These are phyloP conservation scores for Metridium senile DNA, from an alignment of 92 coral and sea anemone species.

Conservation along the genomic window DNA sequence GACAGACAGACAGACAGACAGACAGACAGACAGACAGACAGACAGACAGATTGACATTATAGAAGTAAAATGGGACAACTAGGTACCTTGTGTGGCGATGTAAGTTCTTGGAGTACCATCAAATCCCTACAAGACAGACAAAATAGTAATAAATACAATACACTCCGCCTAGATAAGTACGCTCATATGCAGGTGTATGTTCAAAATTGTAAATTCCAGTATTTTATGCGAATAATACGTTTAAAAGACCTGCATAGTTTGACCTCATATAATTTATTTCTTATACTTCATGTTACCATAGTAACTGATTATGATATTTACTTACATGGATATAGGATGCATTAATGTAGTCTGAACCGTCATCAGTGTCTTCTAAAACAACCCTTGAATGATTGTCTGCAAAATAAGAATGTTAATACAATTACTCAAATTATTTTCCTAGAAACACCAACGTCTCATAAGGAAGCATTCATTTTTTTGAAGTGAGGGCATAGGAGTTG, in stretches of 20 bases:
- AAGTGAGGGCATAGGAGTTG: too few relatives aligned
- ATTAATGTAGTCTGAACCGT: slow-evolving; percentile 80
- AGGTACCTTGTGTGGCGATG: slow-evolving; percentile 83
- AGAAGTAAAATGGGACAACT: background rate
- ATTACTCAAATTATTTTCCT: too few relatives aligned
- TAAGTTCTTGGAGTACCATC: slow-evolving; percentile 65
- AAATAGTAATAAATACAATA: background rate
- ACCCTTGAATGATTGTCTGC: slow-evolving; percentile 94
- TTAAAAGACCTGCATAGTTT: too few relatives aligned
- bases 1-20: background rate
- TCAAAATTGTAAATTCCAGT: too few relatives aligned
- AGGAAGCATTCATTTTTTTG: too few relatives aligned
- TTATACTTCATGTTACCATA: too few relatives aligned
- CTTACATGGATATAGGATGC: slow-evolving; percentile 82
- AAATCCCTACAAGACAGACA: slow-evolving; percentile 41
- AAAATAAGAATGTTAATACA: background rate
- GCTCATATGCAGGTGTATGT: too few relatives aligned
- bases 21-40: background rate
- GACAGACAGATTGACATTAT: background rate
- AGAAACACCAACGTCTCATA: too few relatives aligned
- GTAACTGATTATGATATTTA: background rate
- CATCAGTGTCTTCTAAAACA: slow-evolving; percentile 28
- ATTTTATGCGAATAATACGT: too few relatives aligned
- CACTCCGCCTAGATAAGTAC: too few relatives aligned
- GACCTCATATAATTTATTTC: too few relatives aligned